Percentiles rank a stretch among this genome's conserved stretches.
Conservation (phyloP, 2,888 invertebrate species). For the Agonopterix arenella region DNA sequence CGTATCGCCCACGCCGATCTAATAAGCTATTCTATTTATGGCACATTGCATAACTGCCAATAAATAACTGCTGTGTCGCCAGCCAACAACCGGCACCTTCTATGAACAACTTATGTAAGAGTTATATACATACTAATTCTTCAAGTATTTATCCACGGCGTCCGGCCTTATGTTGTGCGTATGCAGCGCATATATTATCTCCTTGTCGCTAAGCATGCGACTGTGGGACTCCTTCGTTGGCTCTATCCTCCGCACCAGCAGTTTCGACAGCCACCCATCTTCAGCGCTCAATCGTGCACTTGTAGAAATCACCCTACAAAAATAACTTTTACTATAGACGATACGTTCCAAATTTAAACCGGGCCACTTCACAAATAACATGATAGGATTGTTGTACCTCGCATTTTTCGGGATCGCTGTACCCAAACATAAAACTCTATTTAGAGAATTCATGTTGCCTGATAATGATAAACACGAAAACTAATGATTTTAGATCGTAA, state of each 20-base stretch:
- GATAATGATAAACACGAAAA: constrained; percentile 11
- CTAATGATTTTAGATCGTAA: constrained; percentile 22
- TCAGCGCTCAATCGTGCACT: constrained; percentile 54
- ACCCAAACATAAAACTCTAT: constrained; percentile 49
- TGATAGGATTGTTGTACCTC: constrained; percentile 41
- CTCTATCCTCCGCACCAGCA: constrained; percentile 93
- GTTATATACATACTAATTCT: constrained; percentile 88
- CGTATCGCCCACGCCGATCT: constrained; percentile 14
- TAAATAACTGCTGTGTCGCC: constrained; percentile 20
- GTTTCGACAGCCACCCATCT: constrained; percentile 93
- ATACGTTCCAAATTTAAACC: constrained; percentile 35
- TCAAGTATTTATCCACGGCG: constrained; percentile 89
- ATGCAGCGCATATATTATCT: constrained; percentile 95
- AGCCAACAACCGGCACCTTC: constrained; percentile 11
- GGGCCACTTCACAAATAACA: constrained; percentile 13
- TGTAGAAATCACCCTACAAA: constrained; percentile 59
- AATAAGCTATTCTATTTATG: constrained; percentile 43
- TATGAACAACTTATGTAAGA: constrained; percentile 18
- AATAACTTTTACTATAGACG: constrained; percentile 29
- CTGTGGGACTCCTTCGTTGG: constrained; percentile 98
- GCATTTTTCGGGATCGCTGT: constrained; percentile 50
- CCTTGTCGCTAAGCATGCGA: constrained; percentile 96
- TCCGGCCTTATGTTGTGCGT: constrained; percentile 97
- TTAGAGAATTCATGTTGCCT: constrained; percentile 56
- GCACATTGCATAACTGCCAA: constrained; percentile 58